These are phyloP conservation scores for Gobius niger DNA, from an alignment of 2,113 vertebrate species.

Conservation along the genomic window DNA sequence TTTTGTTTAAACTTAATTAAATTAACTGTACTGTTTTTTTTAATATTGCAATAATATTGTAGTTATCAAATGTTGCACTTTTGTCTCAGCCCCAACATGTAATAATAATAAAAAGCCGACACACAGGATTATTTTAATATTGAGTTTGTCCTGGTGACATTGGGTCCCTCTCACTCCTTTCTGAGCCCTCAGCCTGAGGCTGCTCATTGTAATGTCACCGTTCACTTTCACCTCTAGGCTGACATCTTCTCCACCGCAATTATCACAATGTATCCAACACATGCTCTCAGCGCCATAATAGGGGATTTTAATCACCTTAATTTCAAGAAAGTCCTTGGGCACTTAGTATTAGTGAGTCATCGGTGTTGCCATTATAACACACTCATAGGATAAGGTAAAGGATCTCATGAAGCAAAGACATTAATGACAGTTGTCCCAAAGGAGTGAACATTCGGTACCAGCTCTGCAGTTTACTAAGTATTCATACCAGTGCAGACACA, in stretches of 20 bases:
- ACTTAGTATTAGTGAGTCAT: slow-evolving; percentile 21
- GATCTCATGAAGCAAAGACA: slow-evolving; percentile 17
- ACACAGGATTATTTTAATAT: slow-evolving; percentile 16
- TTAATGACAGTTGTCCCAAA: slow-evolving; percentile 18
- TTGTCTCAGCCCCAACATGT: neutral
- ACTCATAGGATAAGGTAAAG: slow-evolving; percentile 25
- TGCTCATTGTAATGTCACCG: slow-evolving; percentile 33
- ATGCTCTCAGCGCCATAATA: slow-evolving; percentile 35
- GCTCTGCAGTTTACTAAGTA: neutral
- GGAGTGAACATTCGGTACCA: slow-evolving; percentile 1
- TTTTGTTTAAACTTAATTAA: neutral
- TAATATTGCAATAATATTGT: no score
- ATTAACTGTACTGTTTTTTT: neutral
- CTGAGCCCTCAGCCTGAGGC: slow-evolving; percentile 15
- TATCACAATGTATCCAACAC: slow-evolving; percentile 50
- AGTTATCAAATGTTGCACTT: no score
- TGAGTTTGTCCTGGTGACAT: slow-evolving; percentile 42
- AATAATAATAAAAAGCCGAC: slow-evolving; percentile 32
- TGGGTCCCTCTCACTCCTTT: slow-evolving; percentile 26
- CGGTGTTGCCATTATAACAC: slow-evolving; percentile 13
- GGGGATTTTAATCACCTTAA: slow-evolving; percentile 54
- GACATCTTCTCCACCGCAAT: slow-evolving; percentile 42
- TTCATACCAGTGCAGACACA: neutral
- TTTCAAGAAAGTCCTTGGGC: slow-evolving; percentile 52
- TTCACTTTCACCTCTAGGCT: slow-evolving; percentile 43